Evolutionary conservation across 2,888 invertebrate genomes (phyloP).

Genomic region (Listrodromus nycthemerus): DNA sequence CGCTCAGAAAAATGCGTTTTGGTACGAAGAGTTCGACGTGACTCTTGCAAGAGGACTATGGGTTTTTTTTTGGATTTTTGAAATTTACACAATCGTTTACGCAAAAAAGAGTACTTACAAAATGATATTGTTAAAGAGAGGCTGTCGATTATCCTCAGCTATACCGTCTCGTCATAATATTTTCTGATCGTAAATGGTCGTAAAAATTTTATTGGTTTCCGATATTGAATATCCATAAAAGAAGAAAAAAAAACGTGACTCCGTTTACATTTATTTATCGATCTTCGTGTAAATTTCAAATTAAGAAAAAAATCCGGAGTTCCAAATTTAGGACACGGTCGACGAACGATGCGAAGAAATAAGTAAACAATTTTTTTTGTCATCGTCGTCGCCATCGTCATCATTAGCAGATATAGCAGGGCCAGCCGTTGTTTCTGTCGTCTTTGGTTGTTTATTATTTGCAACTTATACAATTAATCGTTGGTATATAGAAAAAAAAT

Average conservation of each 20-base stretch:
- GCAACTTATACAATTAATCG: slow-evolving; percentile 41
- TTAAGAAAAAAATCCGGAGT: not conserved
- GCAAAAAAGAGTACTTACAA: slow-evolving; percentile 3
- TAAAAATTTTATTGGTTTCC: not conserved
- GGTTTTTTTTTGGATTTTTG: not conserved
- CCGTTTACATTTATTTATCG: not conserved
- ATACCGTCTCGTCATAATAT: not conserved
- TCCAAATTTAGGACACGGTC: slow-evolving; percentile 58
- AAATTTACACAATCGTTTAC: not conserved
- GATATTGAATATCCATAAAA: not conserved
- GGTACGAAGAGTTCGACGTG: not conserved
- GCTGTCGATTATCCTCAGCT: slow-evolving; percentile 2
- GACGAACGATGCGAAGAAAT: slow-evolving; percentile 26
- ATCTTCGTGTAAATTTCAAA: not conserved
- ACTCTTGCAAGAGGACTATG: slow-evolving; percentile 19
- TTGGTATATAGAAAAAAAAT: slow-evolving; percentile 37
- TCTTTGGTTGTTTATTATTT: slow-evolving; percentile 15
- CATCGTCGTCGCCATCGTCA: slow-evolving; percentile 39
- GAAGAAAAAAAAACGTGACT: not conserved
- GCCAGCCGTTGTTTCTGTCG: slow-evolving; percentile 35
- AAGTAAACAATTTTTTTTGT: slow-evolving; percentile 15
- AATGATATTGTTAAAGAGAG: not conserved
- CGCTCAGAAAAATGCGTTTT: slow-evolving; percentile 24
- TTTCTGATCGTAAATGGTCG: not conserved
- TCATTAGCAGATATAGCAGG: slow-evolving; percentile 22